Conservation (phyloP, 2,797 vertebrate species). For the Catostomus latipinnis region DNA sequence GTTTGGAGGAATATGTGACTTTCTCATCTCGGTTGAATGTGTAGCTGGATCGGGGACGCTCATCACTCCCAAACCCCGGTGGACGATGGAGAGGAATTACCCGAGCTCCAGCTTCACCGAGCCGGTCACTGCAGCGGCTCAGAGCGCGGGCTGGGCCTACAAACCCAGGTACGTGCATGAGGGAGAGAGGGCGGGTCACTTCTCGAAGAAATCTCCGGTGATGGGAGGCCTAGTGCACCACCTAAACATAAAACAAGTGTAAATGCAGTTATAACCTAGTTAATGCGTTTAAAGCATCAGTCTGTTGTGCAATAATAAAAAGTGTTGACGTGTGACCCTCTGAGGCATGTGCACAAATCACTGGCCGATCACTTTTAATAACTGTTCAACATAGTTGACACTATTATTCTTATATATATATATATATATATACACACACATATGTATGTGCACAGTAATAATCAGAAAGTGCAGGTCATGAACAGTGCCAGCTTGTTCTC, state of each 20-base stretch:
- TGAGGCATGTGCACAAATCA: not conserved
- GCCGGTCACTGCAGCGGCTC: conserved; percentile 84
- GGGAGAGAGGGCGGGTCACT: conserved; percentile 72
- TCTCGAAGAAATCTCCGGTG: conserved; percentile 82
- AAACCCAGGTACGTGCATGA: conserved; percentile 89
- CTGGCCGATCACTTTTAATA: conserved; percentile 1
- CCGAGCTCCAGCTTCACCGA: conserved; percentile 89
- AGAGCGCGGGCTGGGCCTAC: conserved; percentile 87
- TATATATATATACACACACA: no score
- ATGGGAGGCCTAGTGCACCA: conserved; percentile 78
- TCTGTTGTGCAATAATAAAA: no score
- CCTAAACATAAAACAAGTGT: conserved; percentile 35
- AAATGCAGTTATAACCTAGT: conserved; percentile 3
- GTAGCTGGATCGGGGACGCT: conserved; percentile 75
- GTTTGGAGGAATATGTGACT: conserved; percentile 64
- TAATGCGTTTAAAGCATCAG: not conserved
- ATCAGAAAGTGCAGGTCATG: not conserved
- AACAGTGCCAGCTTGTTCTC: not conserved
- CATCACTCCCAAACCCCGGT: conserved; percentile 72
- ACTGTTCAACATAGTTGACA: not conserved
- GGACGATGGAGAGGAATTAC: conserved; percentile 96
- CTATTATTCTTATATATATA: not conserved
- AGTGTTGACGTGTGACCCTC: not conserved
- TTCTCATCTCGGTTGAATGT: conserved; percentile 72
- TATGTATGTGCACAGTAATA: not conserved